A percentile compares a stretch with the other conserved stretches of the same genome.
phyloP scores from a whole-genome alignment of 2,113 vertebrate species.

The Amphiprion percula region DNA sequence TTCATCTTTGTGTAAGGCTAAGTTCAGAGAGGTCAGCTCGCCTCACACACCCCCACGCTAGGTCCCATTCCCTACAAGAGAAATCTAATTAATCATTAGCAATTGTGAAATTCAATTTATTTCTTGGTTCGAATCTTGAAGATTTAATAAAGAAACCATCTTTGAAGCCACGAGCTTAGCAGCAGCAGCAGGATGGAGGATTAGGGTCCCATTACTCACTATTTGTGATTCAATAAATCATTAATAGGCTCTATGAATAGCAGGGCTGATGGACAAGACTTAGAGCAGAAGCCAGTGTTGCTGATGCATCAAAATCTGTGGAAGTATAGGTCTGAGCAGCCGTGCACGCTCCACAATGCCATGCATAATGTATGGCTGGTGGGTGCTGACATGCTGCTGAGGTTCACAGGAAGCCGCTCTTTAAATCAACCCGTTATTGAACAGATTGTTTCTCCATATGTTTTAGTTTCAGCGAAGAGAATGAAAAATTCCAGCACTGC shows the following conservation, averaged over 20 bases:
- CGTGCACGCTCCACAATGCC: constrained; percentile 42
- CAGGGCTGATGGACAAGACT: constrained; percentile 74
- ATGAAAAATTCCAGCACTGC: neutral
- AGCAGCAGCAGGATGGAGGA: constrained; percentile 71
- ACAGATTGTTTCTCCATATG: neutral
- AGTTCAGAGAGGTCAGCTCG: constrained; percentile 34
- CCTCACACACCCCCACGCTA: constrained; percentile 6
- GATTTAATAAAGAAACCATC: constrained; percentile 71
- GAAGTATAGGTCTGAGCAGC: constrained; percentile 19
- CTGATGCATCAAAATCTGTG: constrained; percentile 78
- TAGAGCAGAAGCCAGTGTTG: constrained; percentile 55
- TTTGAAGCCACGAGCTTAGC: constrained; percentile 54
- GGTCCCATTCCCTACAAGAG: constrained; percentile 39
- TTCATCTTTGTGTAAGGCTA: neutral
- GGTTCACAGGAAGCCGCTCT: constrained; percentile 32
- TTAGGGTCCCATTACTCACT: constrained; percentile 81
- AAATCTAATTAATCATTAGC: constrained; percentile 70
- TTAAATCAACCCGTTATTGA: constrained; percentile 44
- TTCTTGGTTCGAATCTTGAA: constrained; percentile 58
- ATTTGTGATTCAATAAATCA: constrained; percentile 88
- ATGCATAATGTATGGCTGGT: constrained; percentile 69
- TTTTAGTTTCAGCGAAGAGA: neutral
- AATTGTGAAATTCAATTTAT: constrained; percentile 75
- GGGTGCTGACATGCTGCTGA: constrained; percentile 42
- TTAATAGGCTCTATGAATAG: constrained; percentile 85